These are phyloP conservation scores for Drosophila longiperda DNA, from an alignment of 2,888 invertebrate species.

Conservation along the genomic window DNA sequence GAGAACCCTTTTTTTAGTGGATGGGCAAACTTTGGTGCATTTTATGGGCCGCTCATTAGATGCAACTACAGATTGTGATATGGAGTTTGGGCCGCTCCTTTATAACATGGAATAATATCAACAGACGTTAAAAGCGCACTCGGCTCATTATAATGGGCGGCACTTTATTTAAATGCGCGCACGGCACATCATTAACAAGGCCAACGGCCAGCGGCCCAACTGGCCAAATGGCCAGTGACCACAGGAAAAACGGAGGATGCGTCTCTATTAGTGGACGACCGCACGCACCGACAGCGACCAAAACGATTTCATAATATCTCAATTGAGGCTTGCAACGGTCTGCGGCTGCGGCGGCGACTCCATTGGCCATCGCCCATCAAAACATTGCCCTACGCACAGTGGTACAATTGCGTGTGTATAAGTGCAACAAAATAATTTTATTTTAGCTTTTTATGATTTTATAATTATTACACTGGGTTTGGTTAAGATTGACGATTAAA, in stretches of 20 bases:
- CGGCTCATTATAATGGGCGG: conserved; percentile 78
- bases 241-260: conserved; percentile 58
- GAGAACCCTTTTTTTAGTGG: conserved; percentile 44
- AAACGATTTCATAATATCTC: conserved; percentile 77
- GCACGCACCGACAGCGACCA: conserved; percentile 67
- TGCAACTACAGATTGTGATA: conserved; percentile 38
- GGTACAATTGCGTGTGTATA: not conserved
- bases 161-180: conserved; percentile 79
- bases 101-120: conserved; percentile 71
- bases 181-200: conserved; percentile 80
- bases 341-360: conserved; percentile 6
- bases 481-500: no score
- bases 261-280: conserved; percentile 70
- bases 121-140: conserved; percentile 59
- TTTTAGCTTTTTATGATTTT: not conserved
- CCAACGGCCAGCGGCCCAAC: conserved; percentile 66
- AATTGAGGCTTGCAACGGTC: conserved; percentile 59
- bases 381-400: conserved; percentile 40
- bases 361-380: conserved; percentile 59
- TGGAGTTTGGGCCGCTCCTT: conserved; percentile 64
- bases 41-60: conserved; percentile 75
- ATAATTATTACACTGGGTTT: not conserved
- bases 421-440: not conserved
- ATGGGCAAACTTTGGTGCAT: conserved; percentile 70
- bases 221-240: conserved; percentile 16